Base-by-base conservation (phyloP, 1,140 invertebrate species). In the Chlorops oryzae region DNA sequence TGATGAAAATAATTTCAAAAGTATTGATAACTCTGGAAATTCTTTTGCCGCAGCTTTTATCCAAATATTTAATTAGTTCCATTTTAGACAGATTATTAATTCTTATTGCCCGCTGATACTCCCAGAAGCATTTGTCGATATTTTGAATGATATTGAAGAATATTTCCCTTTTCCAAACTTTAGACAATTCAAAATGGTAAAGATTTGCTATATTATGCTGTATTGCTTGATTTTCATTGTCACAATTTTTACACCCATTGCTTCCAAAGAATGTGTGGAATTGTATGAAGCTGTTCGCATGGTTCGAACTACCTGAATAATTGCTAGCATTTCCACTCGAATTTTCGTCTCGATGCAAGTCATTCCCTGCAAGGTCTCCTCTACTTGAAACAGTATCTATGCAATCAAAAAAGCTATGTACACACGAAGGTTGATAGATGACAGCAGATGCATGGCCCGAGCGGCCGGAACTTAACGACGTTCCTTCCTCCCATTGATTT, bases 371-470 rank as follows among this genome's bases (percentile, higher is more conserved):
- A 47, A 38, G 40, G n/a, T 53, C 63, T 17, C 59, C 61, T 2
- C 42, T 20, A 4, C 39, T 56, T 0, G 54, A 39, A 7, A 28
- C 66, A 37, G 35, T 52, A 21, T 70, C 62, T 9, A 67, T 62
- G 57, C 77, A 59, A 46, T 73, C 69, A 68, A 80, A 76, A 53
- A 78, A 81, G 51, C 77, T 76, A 27, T 73, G 65, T 3, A 72
- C 70, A 63, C 81, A 78, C 10, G 79, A 76, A 39, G 78, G 77
- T 63, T 86, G 82, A 70, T 86, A 87, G 57, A 87, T 90, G 2
- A 93, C 88, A 10, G 89, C 88, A 41, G 90, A 88, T 1, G 90
- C 89, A 70, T 94, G 91, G 6, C 91, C 92, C 23, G 90, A 93
- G 51, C 90, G 80, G 17, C 85, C 88, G 37, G 87, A 90, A n/a